A percentile compares a stretch with the other conserved stretches of the same genome.
Conservation (phyloP, 2,797 vertebrate species). For the Sphaeramia orbicularis region DNA sequence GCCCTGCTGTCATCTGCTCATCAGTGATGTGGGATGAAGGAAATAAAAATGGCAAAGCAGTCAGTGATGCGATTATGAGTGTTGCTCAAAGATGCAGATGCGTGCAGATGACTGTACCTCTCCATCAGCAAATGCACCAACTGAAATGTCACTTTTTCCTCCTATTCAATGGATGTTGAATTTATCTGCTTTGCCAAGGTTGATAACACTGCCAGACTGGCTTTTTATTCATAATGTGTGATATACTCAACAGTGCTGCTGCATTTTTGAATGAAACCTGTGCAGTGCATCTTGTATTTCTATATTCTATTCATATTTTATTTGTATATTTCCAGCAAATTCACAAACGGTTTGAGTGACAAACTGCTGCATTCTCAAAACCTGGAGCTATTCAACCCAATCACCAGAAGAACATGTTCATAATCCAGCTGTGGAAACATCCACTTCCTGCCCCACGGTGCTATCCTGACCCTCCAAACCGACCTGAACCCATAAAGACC, state of each 20-base stretch:
- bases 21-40: constrained; percentile 38
- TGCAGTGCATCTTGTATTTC: not conserved
- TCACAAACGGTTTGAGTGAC: not conserved
- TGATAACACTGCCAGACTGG: constrained; percentile 1
- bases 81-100: constrained; percentile 24
- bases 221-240: not conserved
- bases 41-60: constrained; percentile 48
- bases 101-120: constrained; percentile 36
- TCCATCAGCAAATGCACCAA: constrained; percentile 1
- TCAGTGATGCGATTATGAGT: constrained; percentile 41
- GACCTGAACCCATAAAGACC: too few relatives aligned
- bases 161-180: not conserved
- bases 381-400: too few relatives aligned
- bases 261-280: not conserved
- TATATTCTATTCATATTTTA: not conserved
- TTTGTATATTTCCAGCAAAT: not conserved
- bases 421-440: too few relatives aligned
- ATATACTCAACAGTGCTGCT: not conserved
- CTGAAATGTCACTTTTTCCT: not conserved
- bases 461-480: too few relatives aligned
- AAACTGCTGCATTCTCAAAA: not conserved
- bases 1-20: constrained; percentile 48
- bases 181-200: constrained; percentile 1
- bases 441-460: too few relatives aligned
- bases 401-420: too few relatives aligned